phyloP scores from a whole-genome alignment of 2,888 invertebrate species.

The Sinotaia quadrata region DNA sequence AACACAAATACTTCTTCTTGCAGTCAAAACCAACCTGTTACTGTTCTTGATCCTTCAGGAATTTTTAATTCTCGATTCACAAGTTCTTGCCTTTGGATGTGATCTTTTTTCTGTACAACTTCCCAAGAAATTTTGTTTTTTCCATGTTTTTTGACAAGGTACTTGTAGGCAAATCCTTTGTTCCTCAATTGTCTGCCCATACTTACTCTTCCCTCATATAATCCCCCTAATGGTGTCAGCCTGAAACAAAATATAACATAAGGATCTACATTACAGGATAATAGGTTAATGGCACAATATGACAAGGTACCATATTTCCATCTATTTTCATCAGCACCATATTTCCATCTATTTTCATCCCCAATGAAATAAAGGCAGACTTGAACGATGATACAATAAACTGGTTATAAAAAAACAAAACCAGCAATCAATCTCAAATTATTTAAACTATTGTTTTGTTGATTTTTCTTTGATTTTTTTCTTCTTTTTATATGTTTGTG shows the following conservation, averaged over 20 bases:
- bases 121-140: background rate
- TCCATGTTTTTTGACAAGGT: background rate
- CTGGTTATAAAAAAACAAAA: no score
- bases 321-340: background rate
- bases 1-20: background rate
- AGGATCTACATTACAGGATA: background rate
- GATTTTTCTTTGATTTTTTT: no score
- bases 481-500: no score
- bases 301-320: background rate
- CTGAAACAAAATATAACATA: constrained; percentile 9
- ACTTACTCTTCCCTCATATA: constrained; percentile 6
- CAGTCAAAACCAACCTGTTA: constrained; percentile 1
- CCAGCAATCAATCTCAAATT: no score
- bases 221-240: background rate
- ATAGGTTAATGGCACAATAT: background rate
- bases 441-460: no score
- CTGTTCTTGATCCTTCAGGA: background rate
- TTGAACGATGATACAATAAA: no score
- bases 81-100: background rate
- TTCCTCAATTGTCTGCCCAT: background rate
- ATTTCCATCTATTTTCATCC: background rate
- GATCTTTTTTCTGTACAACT: background rate
- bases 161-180: constrained; percentile 19
- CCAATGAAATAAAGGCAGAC: background rate
- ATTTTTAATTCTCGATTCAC: background rate